A percentile compares a stretch with the other conserved stretches of the same genome.
Evolutionary conservation across 2,113 vertebrate genomes (phyloP).

Genomic region (Leptocoma aspasia): DNA sequence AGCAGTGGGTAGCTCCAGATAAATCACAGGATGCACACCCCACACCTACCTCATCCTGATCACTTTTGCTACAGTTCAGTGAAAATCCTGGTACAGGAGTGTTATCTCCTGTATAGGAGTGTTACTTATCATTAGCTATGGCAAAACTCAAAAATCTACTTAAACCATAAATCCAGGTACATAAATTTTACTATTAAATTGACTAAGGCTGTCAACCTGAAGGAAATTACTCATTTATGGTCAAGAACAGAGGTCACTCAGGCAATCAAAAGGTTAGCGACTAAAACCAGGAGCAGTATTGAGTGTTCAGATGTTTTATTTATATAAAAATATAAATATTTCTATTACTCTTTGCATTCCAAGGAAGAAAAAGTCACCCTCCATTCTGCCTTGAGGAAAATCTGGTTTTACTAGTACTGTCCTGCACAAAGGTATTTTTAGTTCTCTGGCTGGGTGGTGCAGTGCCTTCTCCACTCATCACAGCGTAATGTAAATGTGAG

Average conservation of each 20-base stretch:
- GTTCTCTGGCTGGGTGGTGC: not conserved
- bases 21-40: not conserved
- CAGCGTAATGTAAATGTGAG: not conserved
- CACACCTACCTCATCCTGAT: not conserved
- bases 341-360: not conserved
- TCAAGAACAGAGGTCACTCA: not conserved
- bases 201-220: not conserved
- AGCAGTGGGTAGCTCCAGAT: not conserved
- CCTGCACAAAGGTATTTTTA: not conserved
- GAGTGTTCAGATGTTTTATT: not conserved
- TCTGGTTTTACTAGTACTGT: not conserved
- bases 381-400: not conserved
- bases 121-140: not conserved
- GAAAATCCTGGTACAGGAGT: not conserved
- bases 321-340: not conserved
- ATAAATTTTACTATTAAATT: not conserved
- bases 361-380: not conserved
- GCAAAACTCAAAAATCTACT: not conserved
- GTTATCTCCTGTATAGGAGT: not conserved
- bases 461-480: not conserved
- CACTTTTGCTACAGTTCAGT: not conserved
- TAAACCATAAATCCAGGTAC: not conserved
- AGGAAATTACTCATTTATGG: not conserved
- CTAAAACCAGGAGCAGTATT: not conserved
- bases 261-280: not conserved